Conservation (phyloP, 2,888 invertebrate genomes). For the Athetis lepigone region DNA sequence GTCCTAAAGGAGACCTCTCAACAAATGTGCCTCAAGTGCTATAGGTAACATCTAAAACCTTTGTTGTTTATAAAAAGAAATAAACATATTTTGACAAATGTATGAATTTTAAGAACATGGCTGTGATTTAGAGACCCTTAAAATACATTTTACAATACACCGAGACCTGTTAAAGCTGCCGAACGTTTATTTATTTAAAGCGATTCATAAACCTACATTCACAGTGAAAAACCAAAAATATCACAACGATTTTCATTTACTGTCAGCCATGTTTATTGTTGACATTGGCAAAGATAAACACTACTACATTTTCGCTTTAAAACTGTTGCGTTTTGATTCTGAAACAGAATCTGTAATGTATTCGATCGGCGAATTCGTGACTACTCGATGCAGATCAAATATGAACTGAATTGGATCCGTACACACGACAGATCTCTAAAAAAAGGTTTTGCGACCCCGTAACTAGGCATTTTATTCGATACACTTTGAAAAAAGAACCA, state of each 20-base stretch:
- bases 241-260: slow-evolving; percentile 23
- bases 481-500: slow-evolving; percentile 64
- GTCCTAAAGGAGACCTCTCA: too few relatives aligned
- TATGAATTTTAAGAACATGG: too few relatives aligned
- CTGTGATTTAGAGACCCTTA: too few relatives aligned
- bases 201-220: slow-evolving; percentile 17
- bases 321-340: slow-evolving; percentile 63
- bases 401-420: slow-evolving; percentile 75
- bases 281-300: slow-evolving; percentile 60
- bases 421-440: slow-evolving; percentile 62
- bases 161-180: not conserved
- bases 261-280: slow-evolving; percentile 47
- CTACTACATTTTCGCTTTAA: slow-evolving; percentile 63
- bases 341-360: slow-evolving; percentile 80
- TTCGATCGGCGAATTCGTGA: slow-evolving; percentile 71
- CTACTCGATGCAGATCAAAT: slow-evolving; percentile 78
- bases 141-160: not conserved
- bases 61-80: too few relatives aligned
- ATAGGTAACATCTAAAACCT: too few relatives aligned
- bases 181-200: slow-evolving; percentile 8
- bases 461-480: slow-evolving; percentile 67
- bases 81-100: too few relatives aligned
- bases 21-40: too few relatives aligned
- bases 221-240: slow-evolving; percentile 26
- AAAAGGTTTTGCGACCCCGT: slow-evolving; percentile 60